Conservation (phyloP, 2,888 invertebrate species). For the Chydorus sphaericus region DNA sequence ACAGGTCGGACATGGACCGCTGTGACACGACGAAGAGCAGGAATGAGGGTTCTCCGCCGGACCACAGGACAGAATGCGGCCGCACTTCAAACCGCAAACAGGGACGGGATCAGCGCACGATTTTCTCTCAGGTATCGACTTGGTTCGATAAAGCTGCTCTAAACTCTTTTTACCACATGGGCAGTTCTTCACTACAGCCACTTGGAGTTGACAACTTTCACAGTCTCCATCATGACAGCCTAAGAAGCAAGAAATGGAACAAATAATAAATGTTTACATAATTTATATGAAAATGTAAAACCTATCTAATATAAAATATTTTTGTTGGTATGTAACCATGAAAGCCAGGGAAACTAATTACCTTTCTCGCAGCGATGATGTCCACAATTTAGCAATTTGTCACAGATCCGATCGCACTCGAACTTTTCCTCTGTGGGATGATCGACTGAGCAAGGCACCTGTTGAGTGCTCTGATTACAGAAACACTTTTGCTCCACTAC, state of each 20-base stretch:
- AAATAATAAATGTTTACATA: too few relatives aligned
- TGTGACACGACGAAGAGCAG: constrained; percentile 51
- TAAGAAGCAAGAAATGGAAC: too few relatives aligned
- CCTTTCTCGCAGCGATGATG: constrained; percentile 51
- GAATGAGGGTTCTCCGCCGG: constrained; percentile 44
- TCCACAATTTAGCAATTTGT: constrained; percentile 43
- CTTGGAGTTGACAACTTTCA: constrained; percentile 44
- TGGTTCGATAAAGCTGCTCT: constrained; percentile 23
- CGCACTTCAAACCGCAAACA: constrained; percentile 51
- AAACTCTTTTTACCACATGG: constrained; percentile 56
- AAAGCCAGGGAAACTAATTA: too few relatives aligned
- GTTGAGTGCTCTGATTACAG: constrained; percentile 47
- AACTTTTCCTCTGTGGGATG: constrained; percentile 35
- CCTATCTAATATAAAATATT: too few relatives aligned
- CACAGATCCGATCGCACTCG: constrained; percentile 47
- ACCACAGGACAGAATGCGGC: constrained; percentile 51
- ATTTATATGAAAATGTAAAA: too few relatives aligned
- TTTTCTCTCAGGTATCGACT: constrained; percentile 31
- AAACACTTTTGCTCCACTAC: constrained; percentile 53
- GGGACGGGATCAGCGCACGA: constrained; percentile 69
- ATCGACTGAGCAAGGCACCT: constrained; percentile 45
- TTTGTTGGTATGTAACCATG: too few relatives aligned
- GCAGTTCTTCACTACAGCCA: constrained; percentile 47
- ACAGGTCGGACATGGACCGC: constrained; percentile 63
- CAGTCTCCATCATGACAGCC: constrained; percentile 57